Conservation (phyloP, 2,888 invertebrate genomes). For the Villa cingulata region DNA sequence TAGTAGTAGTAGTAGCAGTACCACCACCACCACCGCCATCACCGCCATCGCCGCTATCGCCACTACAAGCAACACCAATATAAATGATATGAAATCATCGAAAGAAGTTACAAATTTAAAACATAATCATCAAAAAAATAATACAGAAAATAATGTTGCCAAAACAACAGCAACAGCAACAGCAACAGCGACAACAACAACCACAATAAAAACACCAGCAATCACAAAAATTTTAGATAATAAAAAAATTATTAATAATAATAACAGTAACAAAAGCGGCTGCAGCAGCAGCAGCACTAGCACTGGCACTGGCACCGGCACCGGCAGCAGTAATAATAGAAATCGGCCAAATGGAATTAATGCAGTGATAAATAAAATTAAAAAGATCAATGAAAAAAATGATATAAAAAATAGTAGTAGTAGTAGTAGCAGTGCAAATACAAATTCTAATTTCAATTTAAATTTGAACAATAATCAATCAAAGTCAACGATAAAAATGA, state of each 20-base stretch:
- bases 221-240: not conserved
- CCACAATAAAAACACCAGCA: not conserved
- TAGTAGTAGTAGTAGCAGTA: constrained; percentile 7
- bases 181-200: too few species aligned
- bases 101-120: too few species aligned
- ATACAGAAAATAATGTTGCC: too few species aligned
- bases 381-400: not conserved
- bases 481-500: too few species aligned
- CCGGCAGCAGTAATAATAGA: not conserved
- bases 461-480: not conserved
- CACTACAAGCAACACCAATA: not conserved
- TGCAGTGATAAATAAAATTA: not conserved
- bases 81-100: too few species aligned
- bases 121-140: too few species aligned
- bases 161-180: too few species aligned
- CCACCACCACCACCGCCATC: not conserved
- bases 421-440: not conserved
- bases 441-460: too few species aligned
- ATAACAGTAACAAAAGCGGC: too few species aligned
- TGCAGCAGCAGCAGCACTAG: too few species aligned
- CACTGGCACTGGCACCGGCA: too few species aligned
- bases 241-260: not conserved
- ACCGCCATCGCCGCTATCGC: not conserved
- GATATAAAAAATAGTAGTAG: not conserved
- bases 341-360: not conserved